Evolutionary conservation across 2,888 invertebrate genomes (phyloP).

Genomic region (Chirona hameri): DNA sequence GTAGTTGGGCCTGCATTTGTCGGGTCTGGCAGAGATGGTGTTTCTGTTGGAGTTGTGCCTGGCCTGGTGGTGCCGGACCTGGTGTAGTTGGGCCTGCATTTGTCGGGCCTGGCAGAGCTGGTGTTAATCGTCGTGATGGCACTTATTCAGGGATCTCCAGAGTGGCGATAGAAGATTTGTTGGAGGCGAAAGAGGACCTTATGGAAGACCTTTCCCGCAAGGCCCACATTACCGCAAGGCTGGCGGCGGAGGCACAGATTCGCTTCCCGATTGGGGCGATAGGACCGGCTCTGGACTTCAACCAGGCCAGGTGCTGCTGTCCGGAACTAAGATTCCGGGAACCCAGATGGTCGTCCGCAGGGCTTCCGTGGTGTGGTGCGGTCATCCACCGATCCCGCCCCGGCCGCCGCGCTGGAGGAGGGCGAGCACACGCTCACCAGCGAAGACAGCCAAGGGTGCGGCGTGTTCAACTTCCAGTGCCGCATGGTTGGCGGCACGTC

Average conservation of each 20-base stretch:
- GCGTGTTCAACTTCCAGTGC: conserved; percentile 9
- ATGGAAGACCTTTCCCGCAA: too few relatives aligned
- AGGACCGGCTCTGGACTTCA: neutral
- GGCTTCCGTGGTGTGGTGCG: neutral
- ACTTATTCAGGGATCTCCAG: neutral
- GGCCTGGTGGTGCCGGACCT: neutral
- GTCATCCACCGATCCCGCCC: neutral
- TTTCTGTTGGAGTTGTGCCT: neutral
- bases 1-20: neutral
- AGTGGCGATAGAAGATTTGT: too few relatives aligned
- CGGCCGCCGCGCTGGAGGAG: neutral
- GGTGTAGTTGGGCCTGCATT: neutral
- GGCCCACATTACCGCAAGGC: too few relatives aligned
- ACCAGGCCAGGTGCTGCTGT: neutral
- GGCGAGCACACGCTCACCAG: neutral
- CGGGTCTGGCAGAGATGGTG: neutral
- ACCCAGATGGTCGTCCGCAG: neutral
- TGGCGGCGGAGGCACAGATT: too few relatives aligned
- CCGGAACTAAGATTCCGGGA: neutral
- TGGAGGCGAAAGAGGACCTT: too few relatives aligned
- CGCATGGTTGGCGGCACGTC: neutral
- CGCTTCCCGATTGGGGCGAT: too few relatives aligned
- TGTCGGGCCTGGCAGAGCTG: neutral
- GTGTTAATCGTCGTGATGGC: neutral
- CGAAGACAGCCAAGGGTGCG: neutral